phyloP scores from a whole-genome alignment of 1,140 invertebrate species.

The Laupala kohalensis region DNA sequence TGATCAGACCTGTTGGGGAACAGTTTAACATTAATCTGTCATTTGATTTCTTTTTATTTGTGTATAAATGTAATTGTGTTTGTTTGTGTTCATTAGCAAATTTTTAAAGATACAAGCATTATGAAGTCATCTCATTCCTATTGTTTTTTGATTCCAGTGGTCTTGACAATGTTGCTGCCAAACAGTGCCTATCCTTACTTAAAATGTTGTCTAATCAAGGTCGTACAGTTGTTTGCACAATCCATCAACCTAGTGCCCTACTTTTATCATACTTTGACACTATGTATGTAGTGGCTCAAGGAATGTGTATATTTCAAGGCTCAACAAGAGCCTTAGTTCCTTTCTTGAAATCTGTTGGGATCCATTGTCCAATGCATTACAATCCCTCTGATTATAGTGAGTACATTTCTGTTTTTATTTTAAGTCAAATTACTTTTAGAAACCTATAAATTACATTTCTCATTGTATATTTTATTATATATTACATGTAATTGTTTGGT shows the following conservation, averaged over 20 bases:
- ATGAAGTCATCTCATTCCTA: background rate
- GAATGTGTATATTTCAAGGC: slow-evolving; percentile 44
- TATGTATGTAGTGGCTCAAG: slow-evolving; percentile 44
- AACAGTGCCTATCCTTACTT: slow-evolving; percentile 46
- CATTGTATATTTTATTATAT: background rate
- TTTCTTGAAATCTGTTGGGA: slow-evolving; percentile 25
- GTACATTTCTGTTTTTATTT: background rate
- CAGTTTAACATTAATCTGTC: too few species aligned
- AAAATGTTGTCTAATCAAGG: slow-evolving; percentile 45
- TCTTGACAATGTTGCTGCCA: slow-evolving; percentile 57
- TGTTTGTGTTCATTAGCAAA: background rate
- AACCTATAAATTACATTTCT: background rate
- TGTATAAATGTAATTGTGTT: too few species aligned
- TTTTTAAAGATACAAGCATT: slow-evolving; percentile 2
- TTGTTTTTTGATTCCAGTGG: slow-evolving; percentile 37
- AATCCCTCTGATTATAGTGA: slow-evolving; percentile 26
- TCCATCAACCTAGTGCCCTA: slow-evolving; percentile 71
- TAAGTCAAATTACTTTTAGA: background rate
- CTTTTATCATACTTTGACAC: slow-evolving; percentile 65
- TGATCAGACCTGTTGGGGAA: too few species aligned
- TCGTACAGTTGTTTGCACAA: slow-evolving; percentile 65
- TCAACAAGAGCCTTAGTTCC: slow-evolving; percentile 34
- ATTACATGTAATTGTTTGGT: background rate
- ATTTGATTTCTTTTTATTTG: too few species aligned
- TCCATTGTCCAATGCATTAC: slow-evolving; percentile 20